phyloP scores from a whole-genome alignment of 2,113 vertebrate species.

The Pseudonaja textilis region DNA sequence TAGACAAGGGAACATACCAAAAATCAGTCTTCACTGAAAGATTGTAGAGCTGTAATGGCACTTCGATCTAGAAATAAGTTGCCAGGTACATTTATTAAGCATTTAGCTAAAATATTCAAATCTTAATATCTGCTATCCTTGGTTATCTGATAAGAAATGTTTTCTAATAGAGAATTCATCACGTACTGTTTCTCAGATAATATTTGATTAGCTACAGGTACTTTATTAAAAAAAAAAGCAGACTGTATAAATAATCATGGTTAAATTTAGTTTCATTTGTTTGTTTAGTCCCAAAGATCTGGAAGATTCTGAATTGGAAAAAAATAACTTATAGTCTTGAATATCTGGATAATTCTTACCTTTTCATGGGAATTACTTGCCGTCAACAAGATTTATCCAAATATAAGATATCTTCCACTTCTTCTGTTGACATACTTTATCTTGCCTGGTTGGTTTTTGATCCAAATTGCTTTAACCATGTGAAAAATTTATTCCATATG shows the following conservation, averaged over 20 bases:
- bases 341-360: background rate
- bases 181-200: background rate
- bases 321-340: background rate
- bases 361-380: background rate
- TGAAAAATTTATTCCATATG: background rate
- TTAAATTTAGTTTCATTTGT: background rate
- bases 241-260: background rate
- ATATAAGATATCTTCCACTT: background rate
- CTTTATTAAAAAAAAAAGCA: background rate
- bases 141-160: background rate
- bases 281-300: background rate
- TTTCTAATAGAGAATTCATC: background rate
- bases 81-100: background rate
- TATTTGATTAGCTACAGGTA: background rate
- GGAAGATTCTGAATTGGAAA: background rate
- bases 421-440: background rate
- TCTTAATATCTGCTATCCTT: conserved; percentile 16
- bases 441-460: background rate
- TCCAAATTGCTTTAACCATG: background rate
- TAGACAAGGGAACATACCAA: background rate
- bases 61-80: conserved; percentile 1
- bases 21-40: conserved; percentile 1
- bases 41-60: background rate
- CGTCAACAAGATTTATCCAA: background rate
- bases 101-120: conserved; percentile 2